Base-by-base conservation (phyloP, 2,888 invertebrate genomes). In the Andrena minutula region DNA sequence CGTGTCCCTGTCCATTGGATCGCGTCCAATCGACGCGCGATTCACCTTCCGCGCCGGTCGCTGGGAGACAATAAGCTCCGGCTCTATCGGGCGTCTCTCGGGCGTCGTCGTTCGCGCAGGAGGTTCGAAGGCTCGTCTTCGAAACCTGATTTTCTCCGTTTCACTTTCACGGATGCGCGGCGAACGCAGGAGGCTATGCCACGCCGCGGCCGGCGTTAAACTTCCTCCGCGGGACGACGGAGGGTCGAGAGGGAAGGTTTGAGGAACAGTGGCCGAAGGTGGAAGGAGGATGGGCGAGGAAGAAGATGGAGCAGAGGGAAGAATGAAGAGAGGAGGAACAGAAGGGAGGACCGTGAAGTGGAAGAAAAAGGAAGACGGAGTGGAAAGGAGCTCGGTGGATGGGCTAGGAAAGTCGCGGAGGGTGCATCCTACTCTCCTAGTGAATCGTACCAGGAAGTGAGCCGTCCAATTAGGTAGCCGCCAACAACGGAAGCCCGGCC, bases 121-220 rank as follows among this genome's bases (percentile, higher is more conserved):
- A 76, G 75, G 80, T 88, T 82, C 82, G 87, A 88, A 86, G 87
- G 82, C 89, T 85, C 84, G 89, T 88, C 88, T 89, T 89, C 89
- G 89, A 89, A 89, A 89, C 89, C 89, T 89, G 89, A 87, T 88
- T 88, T 88, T 88, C 88, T 89, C 89, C 88, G 89, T 89, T 89
- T 89, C 89, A 89, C 89, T 89, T 89, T 89, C 89, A 89, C 86
- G 86, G 85, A 87, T 87, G 87, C 87, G 88, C 85, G 78, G 82
- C 66, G 82, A 84, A 87, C 88, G 82, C 85, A 82, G 80, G 69
- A 56, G 20, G 30, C 68, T 61, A 66, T 58, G 65, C 79, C 61
- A 32, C 58, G 64, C 73, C 74, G 16, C 61, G 65, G 70, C 56
- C 77, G 78, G 79, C 76, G 88, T 88, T 86, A 82, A 88, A 88